Evolutionary conservation across 2,113 vertebrate genomes (phyloP), one percentile per base, ranked within the genome.

Genomic region (Sander vitreus): DNA sequence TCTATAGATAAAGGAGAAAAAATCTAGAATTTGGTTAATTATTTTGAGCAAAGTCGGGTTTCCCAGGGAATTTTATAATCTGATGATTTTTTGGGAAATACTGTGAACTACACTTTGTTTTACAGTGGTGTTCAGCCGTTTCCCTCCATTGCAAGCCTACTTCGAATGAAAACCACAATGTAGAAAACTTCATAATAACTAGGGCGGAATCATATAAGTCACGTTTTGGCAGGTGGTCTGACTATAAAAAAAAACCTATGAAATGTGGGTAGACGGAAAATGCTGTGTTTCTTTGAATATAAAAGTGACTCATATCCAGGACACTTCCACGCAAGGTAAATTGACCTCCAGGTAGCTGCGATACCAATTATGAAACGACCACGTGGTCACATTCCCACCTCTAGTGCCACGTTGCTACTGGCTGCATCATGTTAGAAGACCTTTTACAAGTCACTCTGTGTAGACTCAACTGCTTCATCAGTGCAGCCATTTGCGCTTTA

Each of bases 301-400:
- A 57, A 30, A 57, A 73, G 18, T 43, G 48, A 33, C 23, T 21
- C 25, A 2, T 58, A 50, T 50, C 4, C 11, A 43, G 67, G n/a
- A 67, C 25, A 54, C 9, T 64, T 54, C 33, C 57, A 27, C 15
- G 25, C 0, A 13, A 62, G 65, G 2, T 60, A 45, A 60, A 63
- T 6, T 30, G 18, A 66, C 33, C 33, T 73, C n/a, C n/a, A 33
- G 1, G 59, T 27, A n/a, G 6, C 55, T 43, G 51, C 54, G 82
- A 59, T 82, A 84, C 69, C 66, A 83, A 78, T 81, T 23, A 70
- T 43, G 80, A 84, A 69, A 72, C 33, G 55, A 10, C 50, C 21
- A 13, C 59, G 21, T 48, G 36, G 68, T 80, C 50, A 65, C 67
- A 65, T 62, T 18, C 21, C 21, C 3, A 47, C 55, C 2, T 51